Evolutionary conservation across 1,140 invertebrate genomes (phyloP).

Genomic region (Hyles vespertilio): DNA sequence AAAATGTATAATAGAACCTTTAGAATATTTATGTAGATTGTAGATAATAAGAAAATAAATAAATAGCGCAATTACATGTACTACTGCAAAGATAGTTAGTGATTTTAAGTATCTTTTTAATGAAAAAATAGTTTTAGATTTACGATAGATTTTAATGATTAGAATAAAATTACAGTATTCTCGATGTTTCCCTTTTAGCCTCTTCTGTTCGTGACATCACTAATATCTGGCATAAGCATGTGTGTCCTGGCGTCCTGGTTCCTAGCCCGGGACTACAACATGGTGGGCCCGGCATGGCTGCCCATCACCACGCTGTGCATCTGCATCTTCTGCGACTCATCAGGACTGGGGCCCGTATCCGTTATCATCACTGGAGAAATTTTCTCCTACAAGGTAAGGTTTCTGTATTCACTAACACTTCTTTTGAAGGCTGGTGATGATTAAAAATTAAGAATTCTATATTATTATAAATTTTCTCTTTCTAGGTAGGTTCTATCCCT

Average conservation of each 20-base stretch:
- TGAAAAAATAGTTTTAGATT: too few species aligned
- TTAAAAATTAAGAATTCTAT: too few species aligned
- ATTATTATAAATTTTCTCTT: too few species aligned
- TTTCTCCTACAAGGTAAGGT: constrained; percentile 58
- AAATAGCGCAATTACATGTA: too few species aligned
- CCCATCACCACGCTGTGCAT: constrained; percentile 50
- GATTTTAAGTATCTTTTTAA: too few species aligned
- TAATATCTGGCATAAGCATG: constrained; percentile 57
- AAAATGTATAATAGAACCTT: too few species aligned
- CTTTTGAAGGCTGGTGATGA: too few species aligned
- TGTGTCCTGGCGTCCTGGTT: constrained; percentile 54
- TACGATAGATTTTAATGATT: not conserved
- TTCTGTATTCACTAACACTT: not conserved
- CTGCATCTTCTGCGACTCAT: constrained; percentile 60
- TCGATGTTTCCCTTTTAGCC: constrained; percentile 31
- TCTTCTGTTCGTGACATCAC: constrained; percentile 39
- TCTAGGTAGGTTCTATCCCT: too few species aligned
- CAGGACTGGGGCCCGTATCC: constrained; percentile 51
- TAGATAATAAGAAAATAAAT: too few species aligned
- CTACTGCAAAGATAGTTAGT: too few species aligned
- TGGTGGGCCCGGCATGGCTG: constrained; percentile 41
- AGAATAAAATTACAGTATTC: not conserved
- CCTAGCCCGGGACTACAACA: constrained; percentile 27
- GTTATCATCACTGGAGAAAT: constrained; percentile 54
- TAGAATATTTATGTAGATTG: too few species aligned